Evolutionary conservation across 1,140 invertebrate species (phyloP), one percentile per base, ranked within the genome.

Genomic region (Cyphomyrmex costatus): DNA sequence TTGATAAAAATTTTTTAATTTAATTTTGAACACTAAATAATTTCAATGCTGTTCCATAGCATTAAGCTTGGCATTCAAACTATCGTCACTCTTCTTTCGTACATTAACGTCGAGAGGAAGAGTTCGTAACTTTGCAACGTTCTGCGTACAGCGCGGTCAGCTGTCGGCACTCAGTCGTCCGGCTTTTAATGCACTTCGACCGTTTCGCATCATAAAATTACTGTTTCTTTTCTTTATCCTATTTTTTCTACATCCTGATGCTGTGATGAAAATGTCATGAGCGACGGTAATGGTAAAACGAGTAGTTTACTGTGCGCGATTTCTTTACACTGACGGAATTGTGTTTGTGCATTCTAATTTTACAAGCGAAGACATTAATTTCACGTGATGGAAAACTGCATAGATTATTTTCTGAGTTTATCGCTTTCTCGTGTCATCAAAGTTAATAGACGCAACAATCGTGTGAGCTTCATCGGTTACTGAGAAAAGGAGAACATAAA

Each of bases 131-230:
- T 73, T 78, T 53, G 86, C 71, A 21, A 71, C 42, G 30, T 65
- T 51, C 60, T n/a, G n/a, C 68, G 10, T 83, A 61, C 58, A 82
- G 46, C 60, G 73, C 80, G 90, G 88, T 93, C 92, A 92, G 91
- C 92, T 92, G 90, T 92, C 88, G 88, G 36, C 90, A 89, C 86
- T 89, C 60, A 79, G 87, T 88, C 76, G 63, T 73, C 71, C 63
- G 70, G 79, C 88, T 92, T 89, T 92, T 89, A 91, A 87, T 63
- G 86, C 66, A 71, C 61, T 85, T 85, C 86, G 78, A 56, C 66
- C 58, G 56, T 83, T 86, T 87, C 61, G 76, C 85, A 70, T 70
- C 85, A 49, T 89, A 89, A 87, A 89, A 86, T 89, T 87, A 87
- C 82, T 79, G 76, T 80, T 73, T 83, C 27, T 82, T 85, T 60